Evolutionary conservation across 2,113 vertebrate species (phyloP), one percentile per base, ranked within the genome.

Genomic region (Tachycineta bicolor): DNA sequence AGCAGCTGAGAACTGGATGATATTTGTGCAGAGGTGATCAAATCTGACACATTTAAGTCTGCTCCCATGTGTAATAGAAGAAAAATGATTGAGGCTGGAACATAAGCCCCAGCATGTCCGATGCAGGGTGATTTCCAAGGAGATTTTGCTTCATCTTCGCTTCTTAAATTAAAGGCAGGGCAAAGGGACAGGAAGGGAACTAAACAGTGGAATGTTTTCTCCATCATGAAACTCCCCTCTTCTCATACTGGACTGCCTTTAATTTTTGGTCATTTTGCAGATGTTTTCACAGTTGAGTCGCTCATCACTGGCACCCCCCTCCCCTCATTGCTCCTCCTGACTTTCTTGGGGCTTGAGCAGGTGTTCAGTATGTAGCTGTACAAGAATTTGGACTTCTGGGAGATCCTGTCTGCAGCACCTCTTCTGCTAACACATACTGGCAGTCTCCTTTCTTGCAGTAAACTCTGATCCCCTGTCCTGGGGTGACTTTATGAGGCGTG

Each of bases 381-480:
- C 59, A 92, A 90, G 83, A 95, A 93, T 92, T 67, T 55, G 59
- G 75, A 41, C 85, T 91, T 73, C 63, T 74, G 91, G 69, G 79
- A 91, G 50, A 76, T 83, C 19, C 46, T 94, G 55, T 93, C 88
- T 88, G 75, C 63, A 60, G 8, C 71, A 88, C 85, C 75, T 88
- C 78, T 91, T 83, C 56, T 89, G 71, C 50, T 79, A 70, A 56
- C 55, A 20, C 26, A 16, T 47, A 6, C 59, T 23, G 46, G 68
- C 43, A 63, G 18, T 87, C 70, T 91, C 31, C 55, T 59, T 77
- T 70, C 59, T 62, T 31, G 21, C n/a, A 59, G 12, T 44, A 52
- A 93, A 23, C 50, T 74, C 13, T 91, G 89, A 76, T 19, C 37
- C 59, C 20, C 59, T 62, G 25, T 18, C 59, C 59, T 60, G 59